Conservation (phyloP, 2,888 invertebrate species). For the Icerya purchasi region DNA sequence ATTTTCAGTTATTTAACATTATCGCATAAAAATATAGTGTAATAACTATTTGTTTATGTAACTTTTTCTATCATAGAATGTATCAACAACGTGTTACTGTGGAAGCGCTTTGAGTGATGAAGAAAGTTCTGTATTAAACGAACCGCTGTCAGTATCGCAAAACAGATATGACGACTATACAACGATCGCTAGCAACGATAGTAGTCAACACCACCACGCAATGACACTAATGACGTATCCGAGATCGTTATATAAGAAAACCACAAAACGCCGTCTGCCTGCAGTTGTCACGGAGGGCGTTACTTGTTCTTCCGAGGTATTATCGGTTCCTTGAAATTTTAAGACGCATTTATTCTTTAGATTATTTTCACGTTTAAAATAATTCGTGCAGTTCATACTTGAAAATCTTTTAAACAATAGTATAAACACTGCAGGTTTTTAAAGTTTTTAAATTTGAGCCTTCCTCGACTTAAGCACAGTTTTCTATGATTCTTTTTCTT, state of each 20-base stretch:
- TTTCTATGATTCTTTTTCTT: too few relatives aligned
- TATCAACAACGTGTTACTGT: constrained; percentile 9
- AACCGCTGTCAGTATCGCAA: constrained; percentile 3
- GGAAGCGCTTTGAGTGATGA: constrained; percentile 11
- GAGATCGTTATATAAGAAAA: constrained; percentile 34
- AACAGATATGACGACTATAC: constrained; percentile 2
- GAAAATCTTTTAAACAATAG: too few relatives aligned
- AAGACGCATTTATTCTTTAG: too few relatives aligned
- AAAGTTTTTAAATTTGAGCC: too few relatives aligned
- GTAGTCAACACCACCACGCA: not conserved
- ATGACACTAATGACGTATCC: constrained; percentile 30
- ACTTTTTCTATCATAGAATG: constrained; percentile 4
- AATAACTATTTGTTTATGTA: too few relatives aligned
- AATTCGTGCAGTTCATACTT: too few relatives aligned
- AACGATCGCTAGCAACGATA: not conserved
- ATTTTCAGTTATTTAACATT: not conserved
- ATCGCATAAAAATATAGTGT: too few relatives aligned
- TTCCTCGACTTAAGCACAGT: too few relatives aligned
- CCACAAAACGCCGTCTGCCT: constrained; percentile 27
- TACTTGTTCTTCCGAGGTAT: not conserved
- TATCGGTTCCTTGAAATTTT: too few relatives aligned
- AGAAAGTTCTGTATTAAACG: constrained; percentile 5
- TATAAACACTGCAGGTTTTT: too few relatives aligned
- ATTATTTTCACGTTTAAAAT: too few relatives aligned
- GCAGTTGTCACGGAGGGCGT: constrained; percentile 14